These are phyloP conservation scores for Geococcyx californianus DNA, from an alignment of 2,113 vertebrate species.

Conservation along the genomic window DNA sequence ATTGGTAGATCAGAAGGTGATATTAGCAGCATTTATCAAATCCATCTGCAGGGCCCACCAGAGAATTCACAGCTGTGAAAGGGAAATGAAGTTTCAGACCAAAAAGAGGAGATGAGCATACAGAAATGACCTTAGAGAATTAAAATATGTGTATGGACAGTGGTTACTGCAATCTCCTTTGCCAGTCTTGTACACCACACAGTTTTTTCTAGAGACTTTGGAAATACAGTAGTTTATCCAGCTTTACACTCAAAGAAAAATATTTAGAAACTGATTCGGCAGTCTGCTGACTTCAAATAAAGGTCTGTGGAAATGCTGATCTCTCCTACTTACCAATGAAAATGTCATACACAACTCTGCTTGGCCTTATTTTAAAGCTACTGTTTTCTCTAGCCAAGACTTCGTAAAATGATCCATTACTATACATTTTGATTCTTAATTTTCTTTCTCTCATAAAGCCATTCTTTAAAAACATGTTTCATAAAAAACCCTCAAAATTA, in stretches of 20 bases:
- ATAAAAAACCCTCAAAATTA: not conserved
- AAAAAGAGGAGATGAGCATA: slow-evolving; percentile 17
- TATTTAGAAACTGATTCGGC: not conserved
- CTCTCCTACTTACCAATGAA: not conserved
- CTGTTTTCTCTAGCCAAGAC: not conserved
- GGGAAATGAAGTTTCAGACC: slow-evolving; percentile 81
- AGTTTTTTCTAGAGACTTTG: not conserved
- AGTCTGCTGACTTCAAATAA: not conserved
- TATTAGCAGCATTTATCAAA: slow-evolving; percentile 91
- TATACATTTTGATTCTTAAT: not conserved
- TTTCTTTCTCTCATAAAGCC: not conserved
- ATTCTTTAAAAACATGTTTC: not conserved
- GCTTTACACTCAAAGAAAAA: not conserved
- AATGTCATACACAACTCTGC: not conserved
- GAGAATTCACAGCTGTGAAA: slow-evolving; percentile 86
- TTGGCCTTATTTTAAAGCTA: not conserved
- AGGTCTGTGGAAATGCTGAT: not conserved
- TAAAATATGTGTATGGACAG: slow-evolving; percentile 5
- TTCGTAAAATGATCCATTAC: not conserved
- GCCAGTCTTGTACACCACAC: not conserved
- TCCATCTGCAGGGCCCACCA: slow-evolving; percentile 80
- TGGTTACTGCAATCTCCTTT: not conserved
- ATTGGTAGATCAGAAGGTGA: slow-evolving; percentile 87
- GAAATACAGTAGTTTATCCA: not conserved
- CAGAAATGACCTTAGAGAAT: slow-evolving; percentile 49